phyloP scores from a whole-genome alignment of 2,113 vertebrate genomes.

The Lycaon pictus region DNA sequence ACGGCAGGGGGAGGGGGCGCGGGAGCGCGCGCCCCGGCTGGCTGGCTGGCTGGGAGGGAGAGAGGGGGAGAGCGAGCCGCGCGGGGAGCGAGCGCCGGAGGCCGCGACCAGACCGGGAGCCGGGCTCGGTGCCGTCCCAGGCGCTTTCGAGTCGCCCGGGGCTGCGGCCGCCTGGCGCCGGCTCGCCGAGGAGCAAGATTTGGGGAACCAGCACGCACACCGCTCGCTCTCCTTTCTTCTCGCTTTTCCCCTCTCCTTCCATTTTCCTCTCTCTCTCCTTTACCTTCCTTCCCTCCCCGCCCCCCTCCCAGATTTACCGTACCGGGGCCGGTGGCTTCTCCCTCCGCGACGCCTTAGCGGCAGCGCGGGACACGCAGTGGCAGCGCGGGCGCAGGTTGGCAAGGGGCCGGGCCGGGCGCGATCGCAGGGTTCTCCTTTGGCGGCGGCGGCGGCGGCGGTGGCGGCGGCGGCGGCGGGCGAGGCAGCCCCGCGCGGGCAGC shows the following conservation, averaged over 20 bases:
- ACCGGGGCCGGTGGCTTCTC: neutral
- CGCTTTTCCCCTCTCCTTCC: neutral
- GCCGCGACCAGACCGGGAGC: slow-evolving; percentile 59
- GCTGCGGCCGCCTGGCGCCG: slow-evolving; percentile 49
- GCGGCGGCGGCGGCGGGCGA: slow-evolving; percentile 63
- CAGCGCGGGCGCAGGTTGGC: slow-evolving; percentile 63
- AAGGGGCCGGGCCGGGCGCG: slow-evolving; percentile 42
- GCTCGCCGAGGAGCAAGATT: slow-evolving; percentile 38
- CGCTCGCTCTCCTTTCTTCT: neutral
- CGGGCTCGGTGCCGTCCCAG: slow-evolving; percentile 56
- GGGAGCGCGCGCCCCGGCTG: slow-evolving; percentile 76
- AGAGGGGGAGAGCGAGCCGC: slow-evolving; percentile 32
- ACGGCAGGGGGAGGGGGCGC: slow-evolving; percentile 57
- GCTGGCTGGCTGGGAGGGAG: slow-evolving; percentile 49
- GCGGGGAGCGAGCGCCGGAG: slow-evolving; percentile 58
- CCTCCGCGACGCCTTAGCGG: neutral
- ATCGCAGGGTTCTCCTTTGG: slow-evolving; percentile 37
- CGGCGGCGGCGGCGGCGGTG: slow-evolving; percentile 46
- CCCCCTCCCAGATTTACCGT: slow-evolving; percentile 33
- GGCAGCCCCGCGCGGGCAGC: slow-evolving; percentile 78
- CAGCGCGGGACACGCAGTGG: neutral
- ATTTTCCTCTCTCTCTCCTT: neutral
- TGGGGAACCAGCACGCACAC: slow-evolving; percentile 8
- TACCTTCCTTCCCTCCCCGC: neutral
- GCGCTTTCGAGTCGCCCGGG: slow-evolving; percentile 56